Conservation (phyloP, 2,888 invertebrate genomes). For the Lochmaea crataegi region DNA sequence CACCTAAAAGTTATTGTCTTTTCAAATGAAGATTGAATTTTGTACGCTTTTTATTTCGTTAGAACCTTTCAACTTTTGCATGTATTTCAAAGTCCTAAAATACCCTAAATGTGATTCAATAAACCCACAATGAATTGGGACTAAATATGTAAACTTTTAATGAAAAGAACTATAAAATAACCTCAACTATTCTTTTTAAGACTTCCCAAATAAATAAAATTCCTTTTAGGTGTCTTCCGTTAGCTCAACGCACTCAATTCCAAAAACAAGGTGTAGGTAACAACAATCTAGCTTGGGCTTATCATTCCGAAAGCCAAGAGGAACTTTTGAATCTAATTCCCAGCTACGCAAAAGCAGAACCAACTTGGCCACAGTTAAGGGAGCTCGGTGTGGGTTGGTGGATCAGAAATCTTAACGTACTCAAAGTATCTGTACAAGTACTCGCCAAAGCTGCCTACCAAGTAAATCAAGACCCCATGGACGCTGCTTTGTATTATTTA, state of each 20-base stretch:
- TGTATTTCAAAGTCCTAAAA: not conserved
- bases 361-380: conserved; percentile 90
- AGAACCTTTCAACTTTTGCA: not conserved
- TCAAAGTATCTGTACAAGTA: conserved; percentile 89
- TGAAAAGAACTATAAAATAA: not conserved
- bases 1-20: too few species aligned
- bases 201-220: not conserved
- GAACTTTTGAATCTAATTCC: conserved; percentile 92
- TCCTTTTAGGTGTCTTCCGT: conserved; percentile 81
- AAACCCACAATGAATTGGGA: not conserved
- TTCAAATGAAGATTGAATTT: too few species aligned
- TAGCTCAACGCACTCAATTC: conserved; percentile 86
- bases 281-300: conserved; percentile 98
- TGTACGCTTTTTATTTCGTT: not conserved
- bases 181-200: not conserved
- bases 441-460: conserved; percentile 95
- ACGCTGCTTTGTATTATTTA: conserved; percentile 96
- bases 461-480: conserved; percentile 92
- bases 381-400: conserved; percentile 97
- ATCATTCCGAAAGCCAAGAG: conserved; percentile 98
- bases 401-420: conserved; percentile 85
- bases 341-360: conserved; percentile 84
- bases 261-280: conserved; percentile 89
- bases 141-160: not conserved
- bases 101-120: not conserved